Base-by-base conservation (phyloP, 2,797 vertebrate genomes). In the Premnoplex brunnescens region DNA sequence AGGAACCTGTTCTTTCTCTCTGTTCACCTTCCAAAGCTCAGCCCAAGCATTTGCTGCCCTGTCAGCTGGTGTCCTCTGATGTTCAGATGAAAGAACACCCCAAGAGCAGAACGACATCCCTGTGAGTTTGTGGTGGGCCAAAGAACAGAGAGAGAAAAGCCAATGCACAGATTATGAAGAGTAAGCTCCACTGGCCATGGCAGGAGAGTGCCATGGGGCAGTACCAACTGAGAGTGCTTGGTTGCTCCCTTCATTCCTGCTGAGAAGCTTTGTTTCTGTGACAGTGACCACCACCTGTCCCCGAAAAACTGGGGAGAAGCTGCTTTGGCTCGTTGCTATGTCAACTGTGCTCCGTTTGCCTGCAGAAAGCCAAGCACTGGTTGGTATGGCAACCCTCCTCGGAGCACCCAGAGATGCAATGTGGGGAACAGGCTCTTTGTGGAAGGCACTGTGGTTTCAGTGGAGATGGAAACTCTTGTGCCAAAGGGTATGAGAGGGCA, bases 311-410 rank as follows among this genome's bases (percentile, higher is more conserved):
- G 55, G 6, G 18, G 55, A 88, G 86, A 75, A 87, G 62, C 87
- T 81, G 91, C 82, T 80, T 94, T 88, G 77, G 75, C 75, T 6
- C 13, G 96, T 96, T 96, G 81, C 96, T 93, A 97, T 97, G 89
- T 91, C 96, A 96, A 94, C 97, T 19, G 7, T 34, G 19, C 59
- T 95, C 43, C 41, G 49, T 77, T 88, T 91, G 72, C 77, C 34
- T 88, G 82, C 54, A 56, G 75, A 91, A 86, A 77, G 24, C 89
- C 30, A 23, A 89, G 66, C 0, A 0, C 60, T 84, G 68, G 96
- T 97, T 97, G 97, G 84, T 96, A 97, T 97, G 92, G 95, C 85
- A 97, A 97, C 96, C 64, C 56, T 95, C 54, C 66, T 87, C 7
- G 0, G 55, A 92, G 59, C 51, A 74, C 66, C 49, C 79, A 58